Percentiles rank a stretch among this genome's conserved stretches.
These are phyloP conservation scores for Aurelia aurita DNA, from an alignment of 30 jellyfish, hydroid and myxozoan species.

Conservation along the genomic window DNA sequence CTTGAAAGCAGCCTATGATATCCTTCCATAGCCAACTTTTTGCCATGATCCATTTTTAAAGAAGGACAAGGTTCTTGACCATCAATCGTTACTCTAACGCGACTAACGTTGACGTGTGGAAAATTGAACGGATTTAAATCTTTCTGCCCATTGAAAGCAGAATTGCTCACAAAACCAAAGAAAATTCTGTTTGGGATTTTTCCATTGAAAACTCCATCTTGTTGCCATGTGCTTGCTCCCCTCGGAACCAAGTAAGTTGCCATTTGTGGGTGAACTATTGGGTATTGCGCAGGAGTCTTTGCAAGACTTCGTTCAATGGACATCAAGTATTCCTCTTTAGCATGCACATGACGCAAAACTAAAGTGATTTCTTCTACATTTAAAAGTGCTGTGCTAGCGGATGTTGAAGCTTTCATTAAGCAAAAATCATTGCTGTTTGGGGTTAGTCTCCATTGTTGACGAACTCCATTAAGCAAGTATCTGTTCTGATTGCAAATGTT, in stretches of 20 bases:
- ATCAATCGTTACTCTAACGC: conserved; percentile 13
- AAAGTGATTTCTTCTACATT: background rate
- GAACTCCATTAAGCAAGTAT: conserved; percentile 19
- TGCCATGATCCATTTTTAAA: conserved; percentile 4
- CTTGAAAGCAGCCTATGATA: conserved; percentile 17
- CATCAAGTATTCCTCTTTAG: background rate
- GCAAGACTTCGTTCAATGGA: background rate
- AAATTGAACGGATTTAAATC: conserved; percentile 50
- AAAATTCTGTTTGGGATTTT: conserved; percentile 37
- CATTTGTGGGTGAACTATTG: conserved; percentile 1
- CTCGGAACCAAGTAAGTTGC: background rate
- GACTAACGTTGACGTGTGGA: background rate
- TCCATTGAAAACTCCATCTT: conserved; percentile 29
- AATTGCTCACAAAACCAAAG: conserved; percentile 29
- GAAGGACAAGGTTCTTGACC: conserved; percentile 19
- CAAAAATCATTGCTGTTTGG: background rate
- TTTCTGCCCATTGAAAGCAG: conserved; percentile 19
- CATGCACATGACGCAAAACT: background rate
- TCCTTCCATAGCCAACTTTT: conserved; percentile 4
- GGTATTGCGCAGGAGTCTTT: background rate
- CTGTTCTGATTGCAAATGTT: conserved; percentile 1
- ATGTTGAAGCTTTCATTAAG: background rate
- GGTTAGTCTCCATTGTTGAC: background rate
- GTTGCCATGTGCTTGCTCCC: background rate
- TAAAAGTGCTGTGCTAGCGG: background rate